Conservation (phyloP, 2,888 invertebrate genomes). For the Kuschelorhynchus macadamiae region DNA sequence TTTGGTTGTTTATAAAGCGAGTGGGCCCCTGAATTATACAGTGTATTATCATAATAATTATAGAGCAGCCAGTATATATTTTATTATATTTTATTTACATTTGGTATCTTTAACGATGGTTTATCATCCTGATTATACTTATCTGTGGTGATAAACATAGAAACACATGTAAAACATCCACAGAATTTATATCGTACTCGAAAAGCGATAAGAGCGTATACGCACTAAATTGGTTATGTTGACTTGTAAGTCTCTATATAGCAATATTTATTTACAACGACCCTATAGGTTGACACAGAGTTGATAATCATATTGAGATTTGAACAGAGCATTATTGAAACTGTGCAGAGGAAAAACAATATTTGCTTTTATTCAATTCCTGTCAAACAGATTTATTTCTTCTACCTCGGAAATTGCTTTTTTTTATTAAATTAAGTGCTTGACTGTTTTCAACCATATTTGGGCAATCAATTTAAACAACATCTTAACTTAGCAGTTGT, state of each 20-base stretch:
- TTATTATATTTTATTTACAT: conserved; percentile 58
- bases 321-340: no score
- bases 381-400: no score
- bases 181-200: conserved; percentile 61
- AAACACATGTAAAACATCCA: conserved; percentile 67
- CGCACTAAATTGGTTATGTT: conserved; percentile 57
- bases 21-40: conserved; percentile 40
- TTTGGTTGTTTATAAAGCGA: conserved; percentile 39
- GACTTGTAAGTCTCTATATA: conserved; percentile 38
- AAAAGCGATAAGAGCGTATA: conserved; percentile 58
- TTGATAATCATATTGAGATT: not conserved
- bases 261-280: conserved; percentile 36
- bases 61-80: conserved; percentile 50
- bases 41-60: conserved; percentile 39
- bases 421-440: no score
- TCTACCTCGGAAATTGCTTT: no score
- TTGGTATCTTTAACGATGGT: conserved; percentile 53
- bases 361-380: no score
- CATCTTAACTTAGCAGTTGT: no score
- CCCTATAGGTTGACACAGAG: not conserved
- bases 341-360: no score
- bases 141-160: conserved; percentile 65
- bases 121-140: conserved; percentile 65
- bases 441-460: no score
- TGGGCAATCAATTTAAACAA: no score